A percentile compares a stretch with the other conserved stretches of the same genome.
These are phyloP conservation scores for Drusus annulatus DNA, from an alignment of 1,140 invertebrate genomes.

Conservation along the genomic window DNA sequence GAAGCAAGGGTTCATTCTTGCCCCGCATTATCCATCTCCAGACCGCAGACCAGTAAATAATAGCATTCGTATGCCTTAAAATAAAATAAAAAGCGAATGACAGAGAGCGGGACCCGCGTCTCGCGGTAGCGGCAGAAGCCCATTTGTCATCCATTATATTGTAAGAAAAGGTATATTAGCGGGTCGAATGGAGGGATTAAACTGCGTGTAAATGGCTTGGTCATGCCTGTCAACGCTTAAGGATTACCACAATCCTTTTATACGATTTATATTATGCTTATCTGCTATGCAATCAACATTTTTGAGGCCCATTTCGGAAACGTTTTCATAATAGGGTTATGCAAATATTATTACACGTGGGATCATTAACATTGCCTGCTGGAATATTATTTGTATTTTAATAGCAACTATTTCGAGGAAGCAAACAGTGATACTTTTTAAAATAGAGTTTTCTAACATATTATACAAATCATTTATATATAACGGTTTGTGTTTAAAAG, in stretches of 20 bases:
- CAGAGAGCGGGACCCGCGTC: background rate
- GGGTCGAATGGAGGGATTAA: slow-evolving; percentile 15
- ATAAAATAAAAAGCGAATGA: background rate
- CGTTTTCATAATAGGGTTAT: no score
- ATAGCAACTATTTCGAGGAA: no score
- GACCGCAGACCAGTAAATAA: background rate
- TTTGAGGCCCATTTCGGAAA: no score
- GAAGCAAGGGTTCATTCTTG: background rate
- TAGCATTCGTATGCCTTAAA: background rate
- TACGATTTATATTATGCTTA: slow-evolving; percentile 3
- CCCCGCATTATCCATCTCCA: background rate
- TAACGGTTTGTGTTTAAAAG: no score
- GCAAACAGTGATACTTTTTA: no score
- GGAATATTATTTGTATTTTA: no score
- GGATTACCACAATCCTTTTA: slow-evolving; percentile 7
- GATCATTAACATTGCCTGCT: no score
- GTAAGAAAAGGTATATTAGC: background rate
- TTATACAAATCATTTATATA: no score
- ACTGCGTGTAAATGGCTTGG: slow-evolving; percentile 10
- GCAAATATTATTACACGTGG: no score
- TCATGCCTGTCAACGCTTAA: slow-evolving; percentile 24
- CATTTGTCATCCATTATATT: slow-evolving; percentile 17
- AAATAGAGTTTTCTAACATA: no score
- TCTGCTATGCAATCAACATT: no score
- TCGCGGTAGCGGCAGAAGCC: background rate